Base-by-base conservation (phyloP, 1,140 invertebrate genomes). In the Chironomus tepperi region DNA sequence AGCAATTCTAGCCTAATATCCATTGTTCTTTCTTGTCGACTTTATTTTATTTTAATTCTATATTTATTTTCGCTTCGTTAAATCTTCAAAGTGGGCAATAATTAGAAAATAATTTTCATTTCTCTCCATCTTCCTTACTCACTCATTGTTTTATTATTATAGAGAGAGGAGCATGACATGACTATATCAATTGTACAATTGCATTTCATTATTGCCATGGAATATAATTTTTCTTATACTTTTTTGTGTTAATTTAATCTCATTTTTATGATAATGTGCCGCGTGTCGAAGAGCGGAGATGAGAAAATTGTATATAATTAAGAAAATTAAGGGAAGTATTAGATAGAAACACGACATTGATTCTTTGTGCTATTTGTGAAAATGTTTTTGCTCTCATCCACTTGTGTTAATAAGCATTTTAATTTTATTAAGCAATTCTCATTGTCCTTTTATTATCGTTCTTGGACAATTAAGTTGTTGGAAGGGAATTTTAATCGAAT, bases 191-290 rank as follows among this genome's bases (percentile, higher is more conserved):
- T 34, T 57, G 47, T 57, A 57, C 47, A 57, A 57, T 57, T 57
- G 47, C 47, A 57, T 57, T 57, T 57, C 47, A 57, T 57, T 57
- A 57, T 57, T 57, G 47, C 47, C 47, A 57, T 57, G 10, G 47
- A 57, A 57, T 34, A 34, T 2, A 34, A 34, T 34, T 34, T 34
- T 34, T 34, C 24, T 34, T 34, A 34, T n/a, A 57, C 47, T 57
- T 57, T 57, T 70, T 70, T 70, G 65, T 70, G 65, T 70, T 70
- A 70, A 70, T 70, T 70, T 19, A 70, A 70, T 70, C 65, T 70
- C 18, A 70, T 70, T 70, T 70, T 70, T 70, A 70, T 70, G 65
- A 70, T 70, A 70, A 70, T 70, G 16, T 70, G 65, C 47, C 47
- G 47, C 47, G 47, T 57, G 47, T 57, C 47, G 47, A 57, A 57